These are phyloP conservation scores for Cataglyphis hispanica DNA, from an alignment of 1,140 invertebrate species.

Conservation along the genomic window DNA sequence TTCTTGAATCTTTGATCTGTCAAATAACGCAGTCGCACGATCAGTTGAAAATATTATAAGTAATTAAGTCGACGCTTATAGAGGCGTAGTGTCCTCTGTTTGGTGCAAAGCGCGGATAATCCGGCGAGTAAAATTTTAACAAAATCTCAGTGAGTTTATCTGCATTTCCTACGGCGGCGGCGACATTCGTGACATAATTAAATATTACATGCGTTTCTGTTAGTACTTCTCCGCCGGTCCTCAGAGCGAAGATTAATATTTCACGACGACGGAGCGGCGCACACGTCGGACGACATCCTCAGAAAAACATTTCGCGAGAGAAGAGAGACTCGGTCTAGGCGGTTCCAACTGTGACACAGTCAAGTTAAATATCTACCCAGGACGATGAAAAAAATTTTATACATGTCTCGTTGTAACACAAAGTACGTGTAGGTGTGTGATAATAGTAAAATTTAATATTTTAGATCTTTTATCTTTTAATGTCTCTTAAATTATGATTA, in stretches of 20 bases:
- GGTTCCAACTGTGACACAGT: constrained; percentile 49
- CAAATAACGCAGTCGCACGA: not conserved
- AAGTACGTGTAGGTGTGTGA: not conserved
- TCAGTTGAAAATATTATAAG: constrained; percentile 44
- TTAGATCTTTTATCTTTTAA: not conserved
- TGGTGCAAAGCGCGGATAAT: constrained; percentile 39
- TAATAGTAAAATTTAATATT: not conserved
- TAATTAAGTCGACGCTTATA: constrained; percentile 31
- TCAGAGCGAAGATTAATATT: constrained; percentile 69
- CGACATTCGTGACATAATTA: constrained; percentile 71
- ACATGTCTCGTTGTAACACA: constrained; percentile 6
- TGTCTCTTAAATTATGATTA: not conserved
- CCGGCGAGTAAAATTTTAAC: constrained; percentile 42
- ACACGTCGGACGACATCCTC: constrained; percentile 53
- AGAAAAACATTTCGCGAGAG: constrained; percentile 70
- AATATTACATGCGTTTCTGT: constrained; percentile 72
- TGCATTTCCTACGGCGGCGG: constrained; percentile 10
- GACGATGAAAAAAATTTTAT: constrained; percentile 44
- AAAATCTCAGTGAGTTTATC: constrained; percentile 62
- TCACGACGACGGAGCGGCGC: constrained; percentile 48
- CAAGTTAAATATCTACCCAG: constrained; percentile 43
- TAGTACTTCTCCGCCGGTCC: constrained; percentile 61
- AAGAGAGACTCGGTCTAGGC: constrained; percentile 36
- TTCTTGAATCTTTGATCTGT: not conserved
- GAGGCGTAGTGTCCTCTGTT: not conserved